Conservation (phyloP, 1,140 invertebrate species). For the Musca vetustissima region DNA sequence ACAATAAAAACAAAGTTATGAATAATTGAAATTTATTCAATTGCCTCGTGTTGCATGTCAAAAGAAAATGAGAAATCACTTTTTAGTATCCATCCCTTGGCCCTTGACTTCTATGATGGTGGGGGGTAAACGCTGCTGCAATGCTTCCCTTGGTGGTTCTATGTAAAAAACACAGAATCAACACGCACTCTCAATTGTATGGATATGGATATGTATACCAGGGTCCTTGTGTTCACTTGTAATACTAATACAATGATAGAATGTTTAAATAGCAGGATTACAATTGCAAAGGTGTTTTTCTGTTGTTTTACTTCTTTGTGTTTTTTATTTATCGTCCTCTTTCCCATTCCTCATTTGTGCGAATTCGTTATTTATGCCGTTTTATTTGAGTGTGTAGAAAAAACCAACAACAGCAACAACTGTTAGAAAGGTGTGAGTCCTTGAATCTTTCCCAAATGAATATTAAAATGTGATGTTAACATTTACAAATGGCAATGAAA, state of each 20-base stretch:
- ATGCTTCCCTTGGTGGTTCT: no score
- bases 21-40: conserved; percentile 25
- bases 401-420: neutral
- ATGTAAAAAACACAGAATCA: no score
- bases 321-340: neutral
- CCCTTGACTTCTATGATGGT: no score
- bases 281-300: no score
- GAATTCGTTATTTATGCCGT: neutral
- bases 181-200: no score
- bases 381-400: neutral
- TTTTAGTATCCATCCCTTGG: neutral
- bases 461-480: conserved; percentile 44
- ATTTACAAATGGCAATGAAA: neutral
- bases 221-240: no score
- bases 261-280: no score
- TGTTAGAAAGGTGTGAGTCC: conserved; percentile 3
- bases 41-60: conserved; percentile 25
- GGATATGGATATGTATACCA: no score
- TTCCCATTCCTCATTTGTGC: neutral
- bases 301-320: neutral
- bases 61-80: conserved; percentile 24
- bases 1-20: conserved; percentile 14
- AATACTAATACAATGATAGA: no score
- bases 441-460: conserved; percentile 52
- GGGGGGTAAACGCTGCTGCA: no score